Evolutionary conservation across 2,797 vertebrate species (phyloP).

Genomic region (Amazona finschi): DNA sequence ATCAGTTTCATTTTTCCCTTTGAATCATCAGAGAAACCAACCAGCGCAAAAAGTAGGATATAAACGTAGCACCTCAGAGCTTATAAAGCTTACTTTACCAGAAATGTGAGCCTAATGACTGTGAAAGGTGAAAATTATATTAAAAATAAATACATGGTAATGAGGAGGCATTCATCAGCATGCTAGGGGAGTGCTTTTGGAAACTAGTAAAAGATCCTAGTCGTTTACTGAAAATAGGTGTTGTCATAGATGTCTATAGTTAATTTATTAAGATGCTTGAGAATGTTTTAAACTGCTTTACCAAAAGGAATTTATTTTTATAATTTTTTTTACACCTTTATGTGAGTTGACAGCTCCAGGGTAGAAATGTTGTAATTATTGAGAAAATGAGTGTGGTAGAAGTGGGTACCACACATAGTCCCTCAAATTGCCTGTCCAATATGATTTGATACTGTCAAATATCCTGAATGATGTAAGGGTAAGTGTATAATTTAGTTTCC

Average conservation of each 20-base stretch:
- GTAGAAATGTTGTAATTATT: background rate
- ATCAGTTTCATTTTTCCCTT: background rate
- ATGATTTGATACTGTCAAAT: background rate
- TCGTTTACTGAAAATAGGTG: background rate
- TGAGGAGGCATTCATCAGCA: background rate
- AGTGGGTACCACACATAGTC: background rate
- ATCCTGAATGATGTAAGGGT: background rate
- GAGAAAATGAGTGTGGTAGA: background rate
- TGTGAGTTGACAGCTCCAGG: background rate
- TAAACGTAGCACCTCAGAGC: background rate
- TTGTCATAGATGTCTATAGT: background rate
- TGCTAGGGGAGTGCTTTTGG: background rate
- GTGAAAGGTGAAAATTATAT: background rate
- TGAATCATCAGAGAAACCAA: background rate
- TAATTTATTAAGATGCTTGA: background rate
- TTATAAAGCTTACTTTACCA: background rate
- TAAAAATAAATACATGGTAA: background rate
- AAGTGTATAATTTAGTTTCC: background rate
- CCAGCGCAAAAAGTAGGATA: background rate
- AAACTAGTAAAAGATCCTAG: background rate
- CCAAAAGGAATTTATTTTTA: background rate
- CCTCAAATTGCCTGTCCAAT: background rate
- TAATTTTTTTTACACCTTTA: background rate
- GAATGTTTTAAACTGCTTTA: background rate
- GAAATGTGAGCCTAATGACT: background rate